Evolutionary conservation across 2,113 vertebrate species (phyloP).

Genomic region (Diphyllodes magnificus): DNA sequence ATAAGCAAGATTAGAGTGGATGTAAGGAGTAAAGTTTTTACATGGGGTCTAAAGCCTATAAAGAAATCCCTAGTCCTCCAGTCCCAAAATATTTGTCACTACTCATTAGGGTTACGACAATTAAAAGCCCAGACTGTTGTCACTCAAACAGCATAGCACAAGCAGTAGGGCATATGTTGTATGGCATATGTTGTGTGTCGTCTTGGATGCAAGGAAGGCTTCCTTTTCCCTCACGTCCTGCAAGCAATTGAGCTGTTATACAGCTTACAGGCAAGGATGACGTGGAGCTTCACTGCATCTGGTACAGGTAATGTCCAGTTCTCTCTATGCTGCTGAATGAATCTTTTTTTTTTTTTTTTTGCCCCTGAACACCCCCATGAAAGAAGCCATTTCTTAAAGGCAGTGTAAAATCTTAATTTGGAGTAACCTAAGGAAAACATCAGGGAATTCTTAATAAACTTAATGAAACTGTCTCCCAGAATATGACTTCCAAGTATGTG

Average conservation of each 20-base stretch:
- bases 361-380: neutral
- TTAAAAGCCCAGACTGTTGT: conserved; percentile 25
- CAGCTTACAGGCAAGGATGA: neutral
- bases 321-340: neutral
- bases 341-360: neutral
- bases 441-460: neutral
- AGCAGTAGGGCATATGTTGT: neutral
- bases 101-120: neutral
- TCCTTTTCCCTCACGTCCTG: neutral
- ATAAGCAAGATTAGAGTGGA: neutral
- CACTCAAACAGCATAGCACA: neutral
- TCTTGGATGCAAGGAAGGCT: neutral
- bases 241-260: neutral
- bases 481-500: neutral
- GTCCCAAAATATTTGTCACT: neutral
- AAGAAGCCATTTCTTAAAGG: neutral
- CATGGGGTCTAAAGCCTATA: neutral
- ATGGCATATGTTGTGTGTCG: neutral
- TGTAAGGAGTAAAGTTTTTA: neutral
- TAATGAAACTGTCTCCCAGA: neutral
- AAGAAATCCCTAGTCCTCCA: neutral
- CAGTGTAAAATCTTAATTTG: neutral
- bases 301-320: neutral
- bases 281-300: neutral
- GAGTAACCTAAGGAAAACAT: neutral